Conservation (phyloP, 2,888 invertebrate genomes). For the Spilosoma lubricipeda region DNA sequence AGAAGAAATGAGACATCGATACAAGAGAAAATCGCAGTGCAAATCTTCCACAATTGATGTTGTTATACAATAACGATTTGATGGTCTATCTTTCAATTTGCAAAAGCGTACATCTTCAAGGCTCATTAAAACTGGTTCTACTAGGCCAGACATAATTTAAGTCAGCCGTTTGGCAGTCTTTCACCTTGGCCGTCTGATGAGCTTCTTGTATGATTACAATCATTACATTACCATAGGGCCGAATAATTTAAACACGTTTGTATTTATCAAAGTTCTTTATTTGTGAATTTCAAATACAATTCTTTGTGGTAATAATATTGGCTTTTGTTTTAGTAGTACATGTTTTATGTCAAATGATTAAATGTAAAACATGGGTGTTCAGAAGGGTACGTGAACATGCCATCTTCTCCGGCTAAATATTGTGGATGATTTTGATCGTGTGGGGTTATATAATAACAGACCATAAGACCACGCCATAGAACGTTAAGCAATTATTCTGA, state of each 20-base stretch:
- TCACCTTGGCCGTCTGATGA: constrained; percentile 34
- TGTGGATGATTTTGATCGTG: neutral
- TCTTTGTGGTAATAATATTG: constrained; percentile 9
- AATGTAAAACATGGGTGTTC: neutral
- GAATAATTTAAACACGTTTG: constrained; percentile 43
- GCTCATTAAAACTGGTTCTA: constrained; percentile 22
- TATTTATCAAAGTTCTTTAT: constrained; percentile 41
- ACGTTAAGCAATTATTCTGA: neutral
- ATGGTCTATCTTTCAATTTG: constrained; percentile 6
- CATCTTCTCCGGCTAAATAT: neutral
- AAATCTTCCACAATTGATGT: neutral
- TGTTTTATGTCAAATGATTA: neutral
- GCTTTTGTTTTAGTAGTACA: neutral
- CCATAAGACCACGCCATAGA: neutral
- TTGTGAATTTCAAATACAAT: constrained; percentile 26
- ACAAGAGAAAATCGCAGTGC: neutral
- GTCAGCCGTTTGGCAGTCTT: constrained; percentile 18
- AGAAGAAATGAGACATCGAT: neutral
- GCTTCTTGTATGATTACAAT: constrained; percentile 36
- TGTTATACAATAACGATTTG: neutral
- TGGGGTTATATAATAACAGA: neutral
- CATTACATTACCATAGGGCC: constrained; percentile 31
- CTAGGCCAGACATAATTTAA: constrained; percentile 22
- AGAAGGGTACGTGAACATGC: neutral
- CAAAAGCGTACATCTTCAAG: constrained; percentile 13